phyloP scores from a whole-genome alignment of 2,888 invertebrate genomes.

The Palloptera scutellata region DNA sequence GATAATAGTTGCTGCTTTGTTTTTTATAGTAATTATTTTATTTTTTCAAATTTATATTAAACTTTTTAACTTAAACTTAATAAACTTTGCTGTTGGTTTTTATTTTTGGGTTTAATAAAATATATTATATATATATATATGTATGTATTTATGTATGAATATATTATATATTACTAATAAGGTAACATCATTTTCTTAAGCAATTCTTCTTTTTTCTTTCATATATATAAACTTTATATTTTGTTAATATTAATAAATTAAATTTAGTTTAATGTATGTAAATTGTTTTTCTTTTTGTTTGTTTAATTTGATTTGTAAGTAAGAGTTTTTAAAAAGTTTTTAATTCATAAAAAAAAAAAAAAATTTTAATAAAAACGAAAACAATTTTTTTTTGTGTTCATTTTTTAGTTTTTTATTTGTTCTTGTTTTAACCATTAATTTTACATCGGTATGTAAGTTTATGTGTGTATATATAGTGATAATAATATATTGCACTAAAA shows the following conservation, averaged over 20 bases:
- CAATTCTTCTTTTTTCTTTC: neutral
- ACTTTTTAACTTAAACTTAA: neutral
- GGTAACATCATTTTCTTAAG: neutral
- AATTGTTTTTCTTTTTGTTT: neutral
- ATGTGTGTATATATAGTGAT: no score
- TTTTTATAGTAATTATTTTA: no score
- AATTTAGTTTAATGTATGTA: neutral
- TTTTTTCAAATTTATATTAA: neutral
- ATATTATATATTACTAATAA: neutral
- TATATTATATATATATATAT: neutral
- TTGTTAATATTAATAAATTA: slow-evolving; percentile 11
- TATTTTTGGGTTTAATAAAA: neutral
- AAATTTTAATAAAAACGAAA: neutral
- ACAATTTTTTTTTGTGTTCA: neutral
- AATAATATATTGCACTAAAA: no score
- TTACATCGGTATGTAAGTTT: no score
- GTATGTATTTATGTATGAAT: neutral
- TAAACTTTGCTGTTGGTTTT: slow-evolving; percentile 1
- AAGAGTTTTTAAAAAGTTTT: slow-evolving; percentile 2
- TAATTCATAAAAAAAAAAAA: neutral
- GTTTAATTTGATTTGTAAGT: slow-evolving; percentile 10
- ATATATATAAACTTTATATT: neutral
- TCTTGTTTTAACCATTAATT: no score
- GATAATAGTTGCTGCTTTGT: neutral
- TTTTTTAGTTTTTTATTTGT: no score